A percentile compares a stretch with the other conserved stretches of the same genome.
These are phyloP conservation scores for Amorpha juglandis DNA, from an alignment of 2,888 invertebrate species.

Conservation along the genomic window DNA sequence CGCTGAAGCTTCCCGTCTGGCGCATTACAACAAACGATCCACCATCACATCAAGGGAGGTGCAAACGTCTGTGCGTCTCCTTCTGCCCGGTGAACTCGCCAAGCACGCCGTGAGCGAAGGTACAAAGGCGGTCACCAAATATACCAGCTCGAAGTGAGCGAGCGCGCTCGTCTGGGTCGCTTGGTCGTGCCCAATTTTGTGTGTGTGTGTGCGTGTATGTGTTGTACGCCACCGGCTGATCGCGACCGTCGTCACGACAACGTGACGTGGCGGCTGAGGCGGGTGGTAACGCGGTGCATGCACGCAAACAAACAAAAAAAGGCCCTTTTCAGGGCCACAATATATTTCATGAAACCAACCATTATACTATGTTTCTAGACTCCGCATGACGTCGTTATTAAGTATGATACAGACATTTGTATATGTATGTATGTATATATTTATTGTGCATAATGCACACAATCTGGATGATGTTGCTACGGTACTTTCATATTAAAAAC, in stretches of 20 bases:
- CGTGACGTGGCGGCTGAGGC: too few species aligned
- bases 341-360: conserved; percentile 13
- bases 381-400: too few species aligned
- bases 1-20: conserved; percentile 12
- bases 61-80: conserved; percentile 87
- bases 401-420: too few species aligned
- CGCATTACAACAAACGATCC: conserved; percentile 46
- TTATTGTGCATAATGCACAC: too few species aligned
- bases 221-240: too few species aligned
- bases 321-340: conserved; percentile 42
- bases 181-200: too few species aligned
- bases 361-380: background rate
- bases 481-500: too few species aligned
- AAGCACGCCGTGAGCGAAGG: conserved; percentile 88
- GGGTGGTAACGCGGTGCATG: background rate
- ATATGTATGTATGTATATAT: too few species aligned
- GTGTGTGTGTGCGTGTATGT: too few species aligned
- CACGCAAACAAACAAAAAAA: conserved; percentile 26
- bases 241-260: too few species aligned
- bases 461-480: too few species aligned
- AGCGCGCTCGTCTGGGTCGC: too few species aligned
- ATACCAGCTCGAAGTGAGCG: conserved; percentile 71
- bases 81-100: conserved; percentile 88
- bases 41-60: conserved; percentile 88
- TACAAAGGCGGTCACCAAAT: conserved; percentile 86